Conservation (phyloP, 2,797 vertebrate species). For the Cossypha niveicapilla region DNA sequence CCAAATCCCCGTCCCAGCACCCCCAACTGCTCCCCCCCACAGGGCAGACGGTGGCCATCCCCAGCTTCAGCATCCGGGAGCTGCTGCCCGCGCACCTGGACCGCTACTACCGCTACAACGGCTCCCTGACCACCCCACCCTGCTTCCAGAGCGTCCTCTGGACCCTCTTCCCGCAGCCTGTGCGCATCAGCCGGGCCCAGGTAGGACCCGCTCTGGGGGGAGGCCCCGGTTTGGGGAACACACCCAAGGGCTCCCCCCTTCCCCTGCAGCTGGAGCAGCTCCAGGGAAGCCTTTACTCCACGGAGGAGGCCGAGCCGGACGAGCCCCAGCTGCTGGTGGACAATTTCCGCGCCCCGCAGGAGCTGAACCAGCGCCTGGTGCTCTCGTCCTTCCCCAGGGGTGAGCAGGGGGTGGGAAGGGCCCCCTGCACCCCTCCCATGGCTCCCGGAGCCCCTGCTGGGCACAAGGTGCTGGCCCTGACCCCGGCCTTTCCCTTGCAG, state of each 20-base stretch:
- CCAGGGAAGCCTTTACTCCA: slow-evolving; percentile 55
- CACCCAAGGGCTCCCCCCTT: rapidly evolving
- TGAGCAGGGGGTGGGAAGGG: neutral
- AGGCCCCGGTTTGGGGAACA: rapidly evolving
- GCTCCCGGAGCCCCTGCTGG: rapidly evolving
- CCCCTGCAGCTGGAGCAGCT: slow-evolving; percentile 67
- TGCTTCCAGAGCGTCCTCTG: slow-evolving; percentile 88
- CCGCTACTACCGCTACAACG: slow-evolving; percentile 88
- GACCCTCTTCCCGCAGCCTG: slow-evolving; percentile 82
- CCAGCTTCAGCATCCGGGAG: slow-evolving; percentile 79
- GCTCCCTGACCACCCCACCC: slow-evolving; percentile 91
- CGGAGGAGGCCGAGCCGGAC: neutral
- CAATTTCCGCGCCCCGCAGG: slow-evolving; percentile 64
- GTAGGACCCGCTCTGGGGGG: slow-evolving; percentile 35
- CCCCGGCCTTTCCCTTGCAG: neutral
- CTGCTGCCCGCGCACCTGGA: slow-evolving; percentile 80
- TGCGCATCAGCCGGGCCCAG: slow-evolving; percentile 83
- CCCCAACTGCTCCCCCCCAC: neutral
- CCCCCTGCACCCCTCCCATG: rapidly evolving
- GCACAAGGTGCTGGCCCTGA: rapidly evolving
- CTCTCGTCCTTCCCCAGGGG: slow-evolving; percentile 60
- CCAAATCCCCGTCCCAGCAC: neutral
- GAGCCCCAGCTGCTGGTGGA: slow-evolving; percentile 5
- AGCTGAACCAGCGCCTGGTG: slow-evolving; percentile 62
- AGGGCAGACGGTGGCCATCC: slow-evolving; percentile 72